Evolutionary conservation across 2,797 vertebrate genomes (phyloP).

Genomic region (Mico argentatus): DNA sequence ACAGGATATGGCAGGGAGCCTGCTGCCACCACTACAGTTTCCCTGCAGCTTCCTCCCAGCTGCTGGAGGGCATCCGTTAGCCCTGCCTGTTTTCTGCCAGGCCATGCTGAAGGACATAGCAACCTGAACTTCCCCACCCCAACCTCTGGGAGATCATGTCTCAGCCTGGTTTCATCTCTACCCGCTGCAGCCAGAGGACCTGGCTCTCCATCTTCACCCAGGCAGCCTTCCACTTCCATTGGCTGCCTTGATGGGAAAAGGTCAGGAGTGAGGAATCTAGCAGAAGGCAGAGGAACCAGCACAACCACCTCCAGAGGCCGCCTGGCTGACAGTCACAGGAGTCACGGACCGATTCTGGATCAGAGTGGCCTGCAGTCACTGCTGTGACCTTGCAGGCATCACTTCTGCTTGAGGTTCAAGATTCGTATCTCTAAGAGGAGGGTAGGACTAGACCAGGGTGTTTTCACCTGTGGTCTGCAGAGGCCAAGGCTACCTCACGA

Average conservation of each 20-base stretch:
- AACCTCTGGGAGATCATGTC: not conserved
- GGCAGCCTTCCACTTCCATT: not conserved
- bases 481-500: not conserved
- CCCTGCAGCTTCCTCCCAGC: constrained; percentile 53
- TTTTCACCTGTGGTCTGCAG: not conserved
- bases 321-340: fast-evolving
- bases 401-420: not conserved
- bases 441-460: not conserved
- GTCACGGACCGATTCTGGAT: not conserved
- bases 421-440: not conserved
- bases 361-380: not conserved
- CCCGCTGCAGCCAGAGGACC: not conserved
- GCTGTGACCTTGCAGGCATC: not conserved
- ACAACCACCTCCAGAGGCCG: fast-evolving
- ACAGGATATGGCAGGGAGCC: constrained; percentile 21
- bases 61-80: not conserved
- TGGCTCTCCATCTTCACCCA: not conserved
- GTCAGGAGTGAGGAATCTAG: not conserved
- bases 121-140: not conserved
- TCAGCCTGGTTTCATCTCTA: not conserved
- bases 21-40: not conserved
- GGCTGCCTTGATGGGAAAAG: not conserved
- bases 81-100: constrained; percentile 39
- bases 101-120: not conserved
- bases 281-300: not conserved